These are phyloP conservation scores for Gnatocerus cornutus DNA, from an alignment of 2,888 invertebrate genomes.

Conservation along the genomic window DNA sequence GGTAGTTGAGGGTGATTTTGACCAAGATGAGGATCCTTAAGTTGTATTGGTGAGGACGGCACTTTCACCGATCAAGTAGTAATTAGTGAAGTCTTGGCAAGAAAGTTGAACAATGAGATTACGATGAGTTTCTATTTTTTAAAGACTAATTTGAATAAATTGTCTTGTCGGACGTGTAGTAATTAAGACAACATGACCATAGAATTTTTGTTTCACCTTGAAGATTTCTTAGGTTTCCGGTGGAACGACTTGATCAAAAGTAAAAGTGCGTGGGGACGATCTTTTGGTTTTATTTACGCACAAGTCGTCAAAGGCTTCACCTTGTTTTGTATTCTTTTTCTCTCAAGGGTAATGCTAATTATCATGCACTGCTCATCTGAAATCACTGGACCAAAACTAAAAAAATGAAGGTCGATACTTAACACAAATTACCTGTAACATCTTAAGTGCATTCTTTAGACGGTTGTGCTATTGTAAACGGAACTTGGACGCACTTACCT, in stretches of 20 bases:
- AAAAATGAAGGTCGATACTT: slow-evolving; percentile 27
- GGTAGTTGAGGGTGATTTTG: slow-evolving; percentile 6
- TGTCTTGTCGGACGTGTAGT: not conserved
- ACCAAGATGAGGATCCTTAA: slow-evolving; percentile 66
- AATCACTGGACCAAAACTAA: slow-evolving; percentile 31
- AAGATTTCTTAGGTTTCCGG: not conserved
- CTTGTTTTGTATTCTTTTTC: slow-evolving; percentile 1
- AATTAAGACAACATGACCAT: slow-evolving; percentile 3
- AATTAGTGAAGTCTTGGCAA: slow-evolving; percentile 5
- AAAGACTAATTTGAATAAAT: not conserved
- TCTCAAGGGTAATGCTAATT: slow-evolving; percentile 20
- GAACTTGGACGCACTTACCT: slow-evolving; percentile 20
- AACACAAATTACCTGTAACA: not conserved
- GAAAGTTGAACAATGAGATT: slow-evolving; percentile 15
- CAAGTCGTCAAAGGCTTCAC: no score
- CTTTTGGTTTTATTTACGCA: not conserved
- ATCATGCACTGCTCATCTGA: slow-evolving; percentile 13
- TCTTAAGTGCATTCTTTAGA: slow-evolving; percentile 12
- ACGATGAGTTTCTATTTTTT: slow-evolving; percentile 14
- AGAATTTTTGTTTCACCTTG: not conserved
- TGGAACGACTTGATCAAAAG: not conserved
- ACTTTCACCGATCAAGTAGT: not conserved
- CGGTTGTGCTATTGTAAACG: slow-evolving; percentile 4
- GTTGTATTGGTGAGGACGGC: slow-evolving; percentile 64
- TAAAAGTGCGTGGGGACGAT: slow-evolving; percentile 1